Base-by-base conservation (phyloP, 2,888 invertebrate genomes). In the Drosophila kuntzei region DNA sequence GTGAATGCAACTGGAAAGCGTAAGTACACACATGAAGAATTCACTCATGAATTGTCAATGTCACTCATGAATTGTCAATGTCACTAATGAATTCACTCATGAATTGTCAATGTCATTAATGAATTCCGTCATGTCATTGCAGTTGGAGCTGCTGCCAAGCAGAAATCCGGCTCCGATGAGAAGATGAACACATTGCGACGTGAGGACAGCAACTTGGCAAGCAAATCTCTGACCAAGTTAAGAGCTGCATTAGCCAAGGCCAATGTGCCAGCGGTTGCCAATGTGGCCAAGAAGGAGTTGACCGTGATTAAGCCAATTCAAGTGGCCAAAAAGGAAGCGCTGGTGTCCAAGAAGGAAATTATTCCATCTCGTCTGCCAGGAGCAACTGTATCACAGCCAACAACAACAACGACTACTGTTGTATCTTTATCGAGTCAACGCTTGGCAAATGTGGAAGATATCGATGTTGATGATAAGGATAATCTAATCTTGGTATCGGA, bases 401-500 rank as follows among this genome's bases (percentile, higher is more conserved):
- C 34, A 12, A 14, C 51, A 14, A 6, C 54, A 2, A 3, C 34
- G 9, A 14, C 51, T n/a, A 6, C 54, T 16, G 11, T 41, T 0
- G 20, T 70, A 2, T 79, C 90, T 0, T 72, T 87, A 18, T 90
- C 90, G 3, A 53, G 79, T 18, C 86, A 89, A 25, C 67, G 89
- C 0, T 49, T 91, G 43, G 71, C 76, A 8, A 86, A 77, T 8
- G 93, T 95, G 71, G 95, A 95, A 81, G 95, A 97, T 83, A 96
- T 97, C 90, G 98, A 98, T 89, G 94, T 94, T 14, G 94, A 94
- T 49, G 96, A 97, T 89, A 93, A 93, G 39, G 94, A 94, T 44
- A 97, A 97, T 91, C 96, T 97, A 3, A 93, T 96, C 79, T 94
- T 97, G 80, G 96, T 97, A 90, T 94, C 96, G 14, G 95, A 96